These are phyloP conservation scores for Ptychobarbus kaznakovi DNA, from an alignment of 2,797 vertebrate genomes.

Conservation along the genomic window DNA sequence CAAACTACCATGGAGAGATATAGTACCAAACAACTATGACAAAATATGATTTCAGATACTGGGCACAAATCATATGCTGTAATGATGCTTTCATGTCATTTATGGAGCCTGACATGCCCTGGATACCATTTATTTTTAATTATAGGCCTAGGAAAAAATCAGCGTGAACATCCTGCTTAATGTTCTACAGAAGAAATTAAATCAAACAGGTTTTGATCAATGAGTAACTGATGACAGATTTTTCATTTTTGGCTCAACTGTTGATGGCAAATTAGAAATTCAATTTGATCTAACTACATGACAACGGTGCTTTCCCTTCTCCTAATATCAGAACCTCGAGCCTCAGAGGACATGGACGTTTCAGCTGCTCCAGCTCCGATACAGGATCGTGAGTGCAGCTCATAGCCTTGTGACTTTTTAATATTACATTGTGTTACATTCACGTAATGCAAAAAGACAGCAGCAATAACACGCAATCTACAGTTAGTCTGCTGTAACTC, in stretches of 20 bases:
- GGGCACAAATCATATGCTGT: not conserved
- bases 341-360: constrained; percentile 63
- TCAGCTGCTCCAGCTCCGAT: constrained; percentile 57
- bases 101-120: not conserved
- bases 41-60: not conserved
- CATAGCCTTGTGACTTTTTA: not conserved
- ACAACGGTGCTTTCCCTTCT: not conserved
- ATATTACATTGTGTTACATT: constrained; percentile 5
- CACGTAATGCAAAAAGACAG: not conserved
- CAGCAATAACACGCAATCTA: constrained; percentile 8
- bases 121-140: not conserved
- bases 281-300: not conserved
- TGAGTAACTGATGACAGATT: not conserved
- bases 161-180: not conserved
- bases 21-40: not conserved
- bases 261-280: constrained; percentile 6
- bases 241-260: not conserved
- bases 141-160: not conserved
- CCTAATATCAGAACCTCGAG: constrained; percentile 66
- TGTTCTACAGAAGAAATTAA: constrained; percentile 14
- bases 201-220: not conserved
- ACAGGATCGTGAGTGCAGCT: constrained; percentile 68
- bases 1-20: not conserved
- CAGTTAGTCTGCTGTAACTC: not conserved
- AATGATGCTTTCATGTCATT: not conserved